phyloP scores from a whole-genome alignment of 2,888 invertebrate genomes.

The Pseudeuparius sepicola region DNA sequence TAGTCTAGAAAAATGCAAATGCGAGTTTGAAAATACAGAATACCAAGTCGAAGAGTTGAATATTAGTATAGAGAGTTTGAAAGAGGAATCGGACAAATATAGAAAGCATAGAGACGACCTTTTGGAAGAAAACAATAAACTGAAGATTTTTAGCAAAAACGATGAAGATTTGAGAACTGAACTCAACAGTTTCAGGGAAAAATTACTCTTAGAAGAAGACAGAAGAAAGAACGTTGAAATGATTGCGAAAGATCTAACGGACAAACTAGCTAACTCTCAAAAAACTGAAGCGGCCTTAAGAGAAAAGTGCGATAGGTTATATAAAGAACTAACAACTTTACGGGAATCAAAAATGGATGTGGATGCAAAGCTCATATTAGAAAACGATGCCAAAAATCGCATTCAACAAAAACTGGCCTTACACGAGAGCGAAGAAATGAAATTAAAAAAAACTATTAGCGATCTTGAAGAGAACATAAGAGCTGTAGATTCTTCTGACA shows the following conservation, averaged over 20 bases:
- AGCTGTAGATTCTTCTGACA: too few species aligned
- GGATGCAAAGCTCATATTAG: constrained; percentile 22
- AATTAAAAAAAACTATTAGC: constrained; percentile 6
- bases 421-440: constrained; percentile 16
- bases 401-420: constrained; percentile 12
- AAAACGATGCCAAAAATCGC: constrained; percentile 18
- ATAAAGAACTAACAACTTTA: constrained; percentile 28
- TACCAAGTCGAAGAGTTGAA: constrained; percentile 39
- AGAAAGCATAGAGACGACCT: constrained; percentile 30
- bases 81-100: constrained; percentile 35
- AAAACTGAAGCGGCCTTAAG: constrained; percentile 35
- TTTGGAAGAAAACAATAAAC: constrained; percentile 28
- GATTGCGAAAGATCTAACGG: constrained; percentile 30
- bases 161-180: constrained; percentile 29
- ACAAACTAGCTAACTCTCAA: constrained; percentile 37
- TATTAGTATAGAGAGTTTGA: constrained; percentile 40
- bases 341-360: constrained; percentile 24
- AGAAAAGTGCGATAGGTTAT: constrained; percentile 31
- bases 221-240: constrained; percentile 25
- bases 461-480: constrained; percentile 8
- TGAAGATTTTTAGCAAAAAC: constrained; percentile 27
- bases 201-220: constrained; percentile 29
- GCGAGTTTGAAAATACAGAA: constrained; percentile 35
- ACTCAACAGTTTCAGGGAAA: constrained; percentile 30
- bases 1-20: constrained; percentile 40